phyloP scores from a whole-genome alignment of 2,113 vertebrate species.

The Odobenus rosmarus region DNA sequence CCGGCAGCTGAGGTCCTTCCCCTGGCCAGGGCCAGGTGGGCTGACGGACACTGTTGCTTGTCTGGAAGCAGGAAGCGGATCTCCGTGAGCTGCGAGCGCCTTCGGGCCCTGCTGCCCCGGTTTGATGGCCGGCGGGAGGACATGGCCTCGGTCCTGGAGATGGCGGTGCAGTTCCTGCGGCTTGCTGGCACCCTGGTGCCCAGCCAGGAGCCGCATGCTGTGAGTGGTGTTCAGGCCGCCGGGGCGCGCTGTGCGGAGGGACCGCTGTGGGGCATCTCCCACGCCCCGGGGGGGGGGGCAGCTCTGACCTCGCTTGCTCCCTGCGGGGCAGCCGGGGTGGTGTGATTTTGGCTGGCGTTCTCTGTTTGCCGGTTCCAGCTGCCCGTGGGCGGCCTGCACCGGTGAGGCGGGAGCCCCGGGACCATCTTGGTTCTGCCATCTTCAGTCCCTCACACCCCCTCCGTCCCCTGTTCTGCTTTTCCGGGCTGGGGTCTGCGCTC shows the following conservation, averaged over 20 bases:
- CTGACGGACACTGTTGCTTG: fast-evolving
- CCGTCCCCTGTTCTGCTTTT: not conserved
- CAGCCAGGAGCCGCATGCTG: not conserved
- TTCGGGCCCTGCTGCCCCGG: conserved; percentile 78
- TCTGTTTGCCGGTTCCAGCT: fast-evolving
- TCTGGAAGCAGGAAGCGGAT: conserved; percentile 76
- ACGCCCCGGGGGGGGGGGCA: fast-evolving
- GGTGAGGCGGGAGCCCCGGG: not conserved
- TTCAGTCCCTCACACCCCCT: fast-evolving
- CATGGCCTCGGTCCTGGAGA: conserved; percentile 83
- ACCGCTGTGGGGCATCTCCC: fast-evolving
- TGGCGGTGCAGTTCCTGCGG: conserved; percentile 78
- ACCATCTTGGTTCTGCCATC: fast-evolving
- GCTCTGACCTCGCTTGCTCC: not conserved
- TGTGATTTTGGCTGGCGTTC: fast-evolving
- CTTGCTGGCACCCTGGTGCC: conserved; percentile 37
- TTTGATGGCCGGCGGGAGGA: conserved; percentile 77
- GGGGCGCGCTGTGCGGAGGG: fast-evolving
- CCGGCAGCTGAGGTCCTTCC: fast-evolving
- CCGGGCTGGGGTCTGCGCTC: fast-evolving
- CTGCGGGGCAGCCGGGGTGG: fast-evolving
- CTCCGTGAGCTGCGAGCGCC: conserved; percentile 75
- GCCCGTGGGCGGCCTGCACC: not conserved
- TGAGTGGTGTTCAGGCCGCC: not conserved
- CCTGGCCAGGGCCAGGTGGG: fast-evolving